Conservation (phyloP, 2,113 vertebrate genomes). For the Sialia sialis region DNA sequence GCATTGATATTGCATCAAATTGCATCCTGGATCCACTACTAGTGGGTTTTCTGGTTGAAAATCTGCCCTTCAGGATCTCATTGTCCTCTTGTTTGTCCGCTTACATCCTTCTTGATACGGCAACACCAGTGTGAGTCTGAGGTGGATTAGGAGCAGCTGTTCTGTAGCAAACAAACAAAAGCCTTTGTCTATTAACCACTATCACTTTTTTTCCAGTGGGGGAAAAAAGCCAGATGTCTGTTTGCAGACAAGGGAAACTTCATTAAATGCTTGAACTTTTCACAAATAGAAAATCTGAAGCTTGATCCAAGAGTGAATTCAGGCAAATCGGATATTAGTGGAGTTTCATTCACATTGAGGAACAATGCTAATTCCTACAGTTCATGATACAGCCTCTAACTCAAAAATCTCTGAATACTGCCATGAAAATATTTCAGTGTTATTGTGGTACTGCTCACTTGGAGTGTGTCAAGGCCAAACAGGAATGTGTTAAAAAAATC, state of each 20-base stretch:
- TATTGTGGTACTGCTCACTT: neutral
- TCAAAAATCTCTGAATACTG: neutral
- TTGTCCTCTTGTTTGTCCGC: constrained; percentile 15
- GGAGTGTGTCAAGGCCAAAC: neutral
- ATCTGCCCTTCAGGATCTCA: constrained; percentile 27
- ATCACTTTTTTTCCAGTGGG: neutral
- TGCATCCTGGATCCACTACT: neutral
- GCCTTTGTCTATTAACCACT: neutral
- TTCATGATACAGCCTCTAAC: neutral
- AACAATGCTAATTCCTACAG: neutral
- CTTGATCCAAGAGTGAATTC: constrained; percentile 2
- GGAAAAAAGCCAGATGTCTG: neutral
- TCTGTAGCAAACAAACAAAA: constrained; percentile 42
- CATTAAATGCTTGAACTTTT: neutral
- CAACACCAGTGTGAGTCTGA: neutral
- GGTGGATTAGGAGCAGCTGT: constrained; percentile 37
- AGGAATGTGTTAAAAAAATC: neutral
- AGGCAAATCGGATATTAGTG: neutral
- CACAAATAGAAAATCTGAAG: neutral
- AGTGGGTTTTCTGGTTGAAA: constrained; percentile 20
- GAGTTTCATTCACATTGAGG: neutral
- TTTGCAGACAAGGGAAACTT: constrained; percentile 8
- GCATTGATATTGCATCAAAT: constrained; percentile 32
- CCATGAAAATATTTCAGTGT: neutral
- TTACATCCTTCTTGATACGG: constrained; percentile 11